Conservation (phyloP, 2,113 vertebrate species). For the Echinops telfairi region DNA sequence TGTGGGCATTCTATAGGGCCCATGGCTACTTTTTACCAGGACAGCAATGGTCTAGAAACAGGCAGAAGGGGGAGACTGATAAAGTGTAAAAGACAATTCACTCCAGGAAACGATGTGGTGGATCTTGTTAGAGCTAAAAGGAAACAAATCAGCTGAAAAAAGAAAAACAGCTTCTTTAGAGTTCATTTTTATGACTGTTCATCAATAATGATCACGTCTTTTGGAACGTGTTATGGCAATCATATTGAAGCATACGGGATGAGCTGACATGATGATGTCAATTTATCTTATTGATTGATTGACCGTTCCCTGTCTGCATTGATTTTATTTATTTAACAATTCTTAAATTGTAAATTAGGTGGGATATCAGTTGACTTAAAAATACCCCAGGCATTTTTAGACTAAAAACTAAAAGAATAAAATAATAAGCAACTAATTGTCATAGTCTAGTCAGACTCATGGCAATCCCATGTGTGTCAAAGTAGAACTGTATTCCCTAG, state of each 20-base stretch:
- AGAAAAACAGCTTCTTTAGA: background rate
- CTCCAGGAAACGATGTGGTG: background rate
- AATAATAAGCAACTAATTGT: background rate
- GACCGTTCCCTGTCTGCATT: no score
- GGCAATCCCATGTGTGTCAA: background rate
- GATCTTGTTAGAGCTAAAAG: background rate
- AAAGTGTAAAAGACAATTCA: background rate
- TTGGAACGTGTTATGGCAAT: background rate
- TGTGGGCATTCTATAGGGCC: background rate
- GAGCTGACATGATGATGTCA: background rate
- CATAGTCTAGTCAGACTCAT: background rate
- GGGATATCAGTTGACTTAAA: no score
- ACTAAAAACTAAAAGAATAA: background rate
- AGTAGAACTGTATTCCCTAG: background rate
- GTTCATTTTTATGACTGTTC: background rate
- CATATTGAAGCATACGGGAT: background rate
- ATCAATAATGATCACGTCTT: background rate
- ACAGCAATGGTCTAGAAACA: background rate
- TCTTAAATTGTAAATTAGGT: no score
- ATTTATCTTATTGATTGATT: background rate
- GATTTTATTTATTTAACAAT: no score
- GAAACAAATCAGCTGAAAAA: background rate
- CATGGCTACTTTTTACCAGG: background rate
- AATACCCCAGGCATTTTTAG: background rate
- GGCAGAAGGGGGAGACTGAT: background rate